Evolutionary conservation across 2,113 vertebrate genomes (phyloP).

Genomic region (Calonectris borealis): DNA sequence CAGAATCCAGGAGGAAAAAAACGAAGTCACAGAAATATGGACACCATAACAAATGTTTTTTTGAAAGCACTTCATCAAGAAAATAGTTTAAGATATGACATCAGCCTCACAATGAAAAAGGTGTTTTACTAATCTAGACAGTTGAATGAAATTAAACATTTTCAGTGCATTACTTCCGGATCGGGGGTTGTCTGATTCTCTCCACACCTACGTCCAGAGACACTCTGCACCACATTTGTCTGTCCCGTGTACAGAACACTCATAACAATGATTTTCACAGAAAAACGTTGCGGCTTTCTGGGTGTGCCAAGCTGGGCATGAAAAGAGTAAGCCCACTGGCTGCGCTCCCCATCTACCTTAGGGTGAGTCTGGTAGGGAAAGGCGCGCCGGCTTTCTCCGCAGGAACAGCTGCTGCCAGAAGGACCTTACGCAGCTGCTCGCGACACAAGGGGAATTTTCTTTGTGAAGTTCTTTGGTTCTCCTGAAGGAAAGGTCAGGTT

Average conservation of each 20-base stretch:
- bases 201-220: not conserved
- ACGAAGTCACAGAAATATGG: not conserved
- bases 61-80: slow-evolving; percentile 62
- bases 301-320: not conserved
- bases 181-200: not conserved
- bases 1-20: slow-evolving; percentile 8
- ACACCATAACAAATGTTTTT: not conserved
- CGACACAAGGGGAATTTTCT: not conserved
- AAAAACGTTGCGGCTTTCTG: not conserved
- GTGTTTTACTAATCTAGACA: slow-evolving; percentile 45
- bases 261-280: not conserved
- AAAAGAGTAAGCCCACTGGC: not conserved
- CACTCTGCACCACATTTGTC: not conserved
- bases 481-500: not conserved
- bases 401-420: not conserved
- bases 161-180: not conserved
- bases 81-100: slow-evolving; percentile 47
- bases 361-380: not conserved
- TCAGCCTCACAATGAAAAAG: slow-evolving; percentile 24
- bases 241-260: not conserved
- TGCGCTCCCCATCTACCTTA: not conserved
- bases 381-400: not conserved
- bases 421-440: not conserved
- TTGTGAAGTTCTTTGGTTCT: slow-evolving; percentile 11
- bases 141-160: slow-evolving; percentile 23